Percentiles rank a stretch among this genome's conserved stretches.
Conservation (phyloP, 2,113 vertebrate species). For the Ceuthmochares aereus region DNA sequence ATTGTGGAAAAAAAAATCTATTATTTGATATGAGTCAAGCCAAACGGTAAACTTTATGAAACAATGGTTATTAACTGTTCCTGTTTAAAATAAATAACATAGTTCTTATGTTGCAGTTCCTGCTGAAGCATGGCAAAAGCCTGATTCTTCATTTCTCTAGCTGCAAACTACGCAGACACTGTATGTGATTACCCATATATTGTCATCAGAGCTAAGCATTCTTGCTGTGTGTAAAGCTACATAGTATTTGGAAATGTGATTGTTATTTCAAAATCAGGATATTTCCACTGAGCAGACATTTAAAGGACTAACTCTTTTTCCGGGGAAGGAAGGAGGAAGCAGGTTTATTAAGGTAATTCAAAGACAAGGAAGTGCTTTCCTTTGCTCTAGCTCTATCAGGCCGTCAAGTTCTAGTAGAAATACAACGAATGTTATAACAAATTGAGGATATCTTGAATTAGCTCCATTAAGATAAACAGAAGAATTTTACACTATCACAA, state of each 20-base stretch:
- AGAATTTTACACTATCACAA: neutral
- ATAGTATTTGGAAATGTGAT: neutral
- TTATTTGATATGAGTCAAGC: neutral
- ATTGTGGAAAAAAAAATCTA: neutral
- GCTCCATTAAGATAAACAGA: neutral
- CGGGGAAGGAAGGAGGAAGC: neutral
- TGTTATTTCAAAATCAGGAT: accelerated
- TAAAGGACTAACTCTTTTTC: neutral
- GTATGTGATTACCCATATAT: neutral
- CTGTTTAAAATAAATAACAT: neutral
- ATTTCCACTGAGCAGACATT: neutral
- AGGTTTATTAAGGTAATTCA: neutral
- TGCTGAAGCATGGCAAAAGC: accelerated
- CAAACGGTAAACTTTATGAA: neutral
- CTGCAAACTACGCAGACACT: neutral
- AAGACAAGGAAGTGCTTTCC: neutral
- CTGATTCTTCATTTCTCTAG: neutral
- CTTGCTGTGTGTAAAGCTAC: neutral
- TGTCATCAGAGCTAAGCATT: neutral
- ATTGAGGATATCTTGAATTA: neutral
- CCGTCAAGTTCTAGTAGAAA: neutral
- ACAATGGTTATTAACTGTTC: neutral
- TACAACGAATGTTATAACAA: neutral
- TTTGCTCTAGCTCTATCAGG: neutral
- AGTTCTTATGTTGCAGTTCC: neutral